These are phyloP conservation scores for Phasia obesa DNA, from an alignment of 2,888 invertebrate genomes.

Conservation along the genomic window DNA sequence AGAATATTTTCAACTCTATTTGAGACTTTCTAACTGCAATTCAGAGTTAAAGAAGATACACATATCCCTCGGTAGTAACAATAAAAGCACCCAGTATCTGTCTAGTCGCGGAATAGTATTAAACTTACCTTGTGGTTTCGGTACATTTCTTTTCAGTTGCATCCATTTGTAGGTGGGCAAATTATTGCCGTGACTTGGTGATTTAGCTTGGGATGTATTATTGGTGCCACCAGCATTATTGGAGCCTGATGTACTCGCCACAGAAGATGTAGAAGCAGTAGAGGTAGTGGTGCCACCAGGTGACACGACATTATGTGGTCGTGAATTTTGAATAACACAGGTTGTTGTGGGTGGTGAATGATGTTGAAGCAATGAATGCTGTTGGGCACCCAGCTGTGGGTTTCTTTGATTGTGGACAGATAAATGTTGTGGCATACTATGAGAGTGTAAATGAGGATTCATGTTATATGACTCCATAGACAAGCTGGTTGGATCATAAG, in stretches of 20 bases:
- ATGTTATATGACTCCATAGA: constrained; percentile 77
- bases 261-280: constrained; percentile 73
- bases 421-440: constrained; percentile 74
- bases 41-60: too few relatives aligned
- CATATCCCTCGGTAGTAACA: too few relatives aligned
- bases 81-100: not conserved
- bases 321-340: constrained; percentile 71
- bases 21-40: too few relatives aligned
- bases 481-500: constrained; percentile 74
- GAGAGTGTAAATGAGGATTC: constrained; percentile 78
- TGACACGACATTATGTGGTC: constrained; percentile 79
- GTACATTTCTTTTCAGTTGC: constrained; percentile 98
- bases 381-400: constrained; percentile 68
- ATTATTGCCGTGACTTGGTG: constrained; percentile 79
- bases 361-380: constrained; percentile 73
- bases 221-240: constrained; percentile 57
- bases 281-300: constrained; percentile 78
- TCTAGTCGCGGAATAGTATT: not conserved
- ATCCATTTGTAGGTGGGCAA: constrained; percentile 99
- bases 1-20: not conserved
- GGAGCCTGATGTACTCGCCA: constrained; percentile 76
- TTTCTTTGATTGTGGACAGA: constrained; percentile 71
- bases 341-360: constrained; percentile 73
- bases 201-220: constrained; percentile 78
- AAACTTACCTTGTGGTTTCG: constrained; percentile 94